Evolutionary conservation across 2,113 vertebrate genomes (phyloP).

Genomic region (Erythrolamprus reginae): DNA sequence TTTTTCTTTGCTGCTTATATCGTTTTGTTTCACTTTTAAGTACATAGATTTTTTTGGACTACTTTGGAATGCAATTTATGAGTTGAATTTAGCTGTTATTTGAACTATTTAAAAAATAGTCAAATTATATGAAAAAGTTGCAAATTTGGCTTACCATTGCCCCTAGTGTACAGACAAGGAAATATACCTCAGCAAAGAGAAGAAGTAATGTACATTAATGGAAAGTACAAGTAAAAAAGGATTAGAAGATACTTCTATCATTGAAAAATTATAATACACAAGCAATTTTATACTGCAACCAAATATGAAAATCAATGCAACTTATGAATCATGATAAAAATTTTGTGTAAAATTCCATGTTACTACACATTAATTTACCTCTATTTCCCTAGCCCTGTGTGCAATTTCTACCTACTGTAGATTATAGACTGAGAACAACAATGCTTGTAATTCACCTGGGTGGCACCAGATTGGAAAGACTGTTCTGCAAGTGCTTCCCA

Average conservation of each 20-base stretch:
- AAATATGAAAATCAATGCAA: neutral
- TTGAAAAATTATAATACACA: neutral
- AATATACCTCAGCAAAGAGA: neutral
- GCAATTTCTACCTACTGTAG: neutral
- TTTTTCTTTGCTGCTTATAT: neutral
- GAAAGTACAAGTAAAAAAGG: neutral
- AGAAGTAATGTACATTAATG: neutral
- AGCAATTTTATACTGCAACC: neutral
- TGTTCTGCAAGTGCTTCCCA: neutral
- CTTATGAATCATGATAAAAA: neutral
- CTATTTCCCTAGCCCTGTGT: neutral
- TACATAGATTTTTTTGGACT: neutral
- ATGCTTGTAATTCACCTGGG: neutral
- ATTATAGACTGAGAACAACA: neutral
- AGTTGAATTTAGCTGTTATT: neutral
- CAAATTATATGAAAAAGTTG: neutral
- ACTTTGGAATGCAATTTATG: neutral
- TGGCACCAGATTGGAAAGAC: neutral
- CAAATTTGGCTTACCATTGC: neutral
- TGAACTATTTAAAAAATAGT: neutral
- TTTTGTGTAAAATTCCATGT: neutral
- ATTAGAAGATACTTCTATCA: neutral
- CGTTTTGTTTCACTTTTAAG: neutral
- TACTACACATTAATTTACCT: neutral
- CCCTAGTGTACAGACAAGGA: neutral